Conservation (phyloP, 2,888 invertebrate genomes). For the Schrankia costaestrigalis region DNA sequence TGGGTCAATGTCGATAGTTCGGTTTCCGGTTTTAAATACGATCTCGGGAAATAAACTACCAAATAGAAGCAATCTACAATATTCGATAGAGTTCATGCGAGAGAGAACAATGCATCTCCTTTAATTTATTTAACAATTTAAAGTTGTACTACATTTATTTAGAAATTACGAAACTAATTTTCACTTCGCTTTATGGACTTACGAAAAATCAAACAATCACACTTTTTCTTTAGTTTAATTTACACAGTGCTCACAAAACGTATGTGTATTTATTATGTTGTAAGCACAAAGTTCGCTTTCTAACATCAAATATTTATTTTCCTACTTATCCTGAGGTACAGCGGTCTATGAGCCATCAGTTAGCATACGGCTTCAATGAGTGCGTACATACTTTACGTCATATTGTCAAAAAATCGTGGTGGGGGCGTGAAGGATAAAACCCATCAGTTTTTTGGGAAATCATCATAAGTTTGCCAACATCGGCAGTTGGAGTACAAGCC, state of each 20-base stretch:
- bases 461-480: slow-evolving; percentile 71
- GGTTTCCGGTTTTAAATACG: slow-evolving; percentile 64
- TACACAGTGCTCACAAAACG: slow-evolving; percentile 61
- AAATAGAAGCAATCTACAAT: slow-evolving; percentile 69
- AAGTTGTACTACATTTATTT: slow-evolving; percentile 27
- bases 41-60: slow-evolving; percentile 57
- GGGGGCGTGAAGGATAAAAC: slow-evolving; percentile 75
- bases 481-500: slow-evolving; percentile 52
- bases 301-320: slow-evolving; percentile 78
- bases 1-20: no score
- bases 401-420: slow-evolving; percentile 51
- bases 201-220: slow-evolving; percentile 74
- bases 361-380: slow-evolving; percentile 62
- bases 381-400: slow-evolving; percentile 64
- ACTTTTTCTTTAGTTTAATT: slow-evolving; percentile 79
- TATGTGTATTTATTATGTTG: slow-evolving; percentile 55
- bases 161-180: slow-evolving; percentile 44
- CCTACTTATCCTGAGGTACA: slow-evolving; percentile 73
- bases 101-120: slow-evolving; percentile 49
- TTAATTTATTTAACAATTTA: slow-evolving; percentile 25
- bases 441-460: slow-evolving; percentile 71
- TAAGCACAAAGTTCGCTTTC: slow-evolving; percentile 75
- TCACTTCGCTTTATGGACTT: slow-evolving; percentile 46
- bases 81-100: slow-evolving; percentile 60
- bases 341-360: slow-evolving; percentile 51